A percentile compares a stretch with the other conserved stretches of the same genome.
phyloP scores from a whole-genome alignment of 1,140 invertebrate genomes.

The Hesperophylax magnus region DNA sequence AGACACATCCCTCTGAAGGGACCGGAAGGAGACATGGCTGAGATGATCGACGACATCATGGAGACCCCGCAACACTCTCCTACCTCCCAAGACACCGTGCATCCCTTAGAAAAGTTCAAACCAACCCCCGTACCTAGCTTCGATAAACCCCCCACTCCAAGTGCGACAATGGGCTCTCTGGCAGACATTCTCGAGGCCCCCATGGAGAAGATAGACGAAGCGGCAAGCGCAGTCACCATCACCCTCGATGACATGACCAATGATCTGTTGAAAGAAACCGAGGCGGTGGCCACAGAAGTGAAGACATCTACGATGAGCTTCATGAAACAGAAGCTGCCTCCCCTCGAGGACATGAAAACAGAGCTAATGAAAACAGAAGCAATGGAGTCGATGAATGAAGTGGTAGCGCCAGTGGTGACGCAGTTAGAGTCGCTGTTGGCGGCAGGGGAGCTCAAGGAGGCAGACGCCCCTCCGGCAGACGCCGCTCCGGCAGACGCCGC shows the following conservation, averaged over 20 bases:
- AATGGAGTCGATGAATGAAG: not conserved
- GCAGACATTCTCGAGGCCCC: slow-evolving; percentile 50
- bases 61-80: slow-evolving; percentile 37
- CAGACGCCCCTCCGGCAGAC: no score
- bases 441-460: not conserved
- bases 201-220: slow-evolving; percentile 52
- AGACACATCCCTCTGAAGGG: slow-evolving; percentile 39
- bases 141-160: slow-evolving; percentile 53
- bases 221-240: not conserved
- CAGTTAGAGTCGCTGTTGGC: slow-evolving; percentile 5
- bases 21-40: slow-evolving; percentile 6
- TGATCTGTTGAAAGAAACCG: slow-evolving; percentile 51
- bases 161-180: slow-evolving; percentile 38
- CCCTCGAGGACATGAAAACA: slow-evolving; percentile 1
- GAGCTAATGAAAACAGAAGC: not conserved
- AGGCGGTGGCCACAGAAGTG: slow-evolving; percentile 35
- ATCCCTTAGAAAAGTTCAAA: slow-evolving; percentile 46
- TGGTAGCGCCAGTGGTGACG: not conserved
- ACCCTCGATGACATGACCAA: slow-evolving; percentile 52
- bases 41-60: slow-evolving; percentile 47
- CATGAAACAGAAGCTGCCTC: slow-evolving; percentile 28
- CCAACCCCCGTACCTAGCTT: slow-evolving; percentile 55
- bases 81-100: slow-evolving; percentile 10
- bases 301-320: not conserved
- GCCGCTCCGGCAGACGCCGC: no score